Conservation (phyloP, 2,797 vertebrate species). For the Sebastes hubbsi region DNA sequence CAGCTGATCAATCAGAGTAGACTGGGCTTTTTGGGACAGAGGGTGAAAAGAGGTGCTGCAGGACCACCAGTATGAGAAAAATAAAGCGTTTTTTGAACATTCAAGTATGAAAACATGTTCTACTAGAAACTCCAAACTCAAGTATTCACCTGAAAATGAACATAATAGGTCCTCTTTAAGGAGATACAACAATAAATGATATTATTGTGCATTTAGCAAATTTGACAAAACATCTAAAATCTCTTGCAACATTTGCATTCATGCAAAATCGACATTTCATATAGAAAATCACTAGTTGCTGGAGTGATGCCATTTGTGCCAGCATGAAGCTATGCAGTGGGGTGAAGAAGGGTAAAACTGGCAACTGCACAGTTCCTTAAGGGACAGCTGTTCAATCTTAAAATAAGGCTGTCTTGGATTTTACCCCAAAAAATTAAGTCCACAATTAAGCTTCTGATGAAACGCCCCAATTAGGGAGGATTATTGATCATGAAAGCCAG, state of each 20-base stretch:
- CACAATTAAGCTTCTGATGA: slow-evolving; percentile 11
- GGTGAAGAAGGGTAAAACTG: not conserved
- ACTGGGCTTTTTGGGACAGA: too few species aligned
- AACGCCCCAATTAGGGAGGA: not conserved
- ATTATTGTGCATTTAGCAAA: not conserved
- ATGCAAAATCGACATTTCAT: not conserved
- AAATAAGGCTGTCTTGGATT: not conserved
- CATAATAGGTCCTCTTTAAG: not conserved
- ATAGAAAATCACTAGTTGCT: not conserved
- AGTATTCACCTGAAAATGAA: rapidly evolving
- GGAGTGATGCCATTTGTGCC: not conserved
- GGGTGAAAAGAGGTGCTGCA: too few species aligned
- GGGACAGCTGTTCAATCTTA: slow-evolving; percentile 6
- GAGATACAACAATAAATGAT: not conserved
- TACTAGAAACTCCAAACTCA: too few species aligned
- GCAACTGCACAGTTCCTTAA: not conserved
- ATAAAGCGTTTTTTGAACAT: too few species aligned
- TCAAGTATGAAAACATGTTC: too few species aligned
- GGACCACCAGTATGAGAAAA: too few species aligned
- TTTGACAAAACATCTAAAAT: not conserved
- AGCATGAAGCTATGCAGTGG: not conserved
- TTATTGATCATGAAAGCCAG: not conserved
- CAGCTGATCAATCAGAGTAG: too few species aligned
- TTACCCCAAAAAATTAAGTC: not conserved
- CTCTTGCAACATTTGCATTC: not conserved